phyloP scores from a whole-genome alignment of 2,888 invertebrate species.

The Mimumesa dahlbomi region DNA sequence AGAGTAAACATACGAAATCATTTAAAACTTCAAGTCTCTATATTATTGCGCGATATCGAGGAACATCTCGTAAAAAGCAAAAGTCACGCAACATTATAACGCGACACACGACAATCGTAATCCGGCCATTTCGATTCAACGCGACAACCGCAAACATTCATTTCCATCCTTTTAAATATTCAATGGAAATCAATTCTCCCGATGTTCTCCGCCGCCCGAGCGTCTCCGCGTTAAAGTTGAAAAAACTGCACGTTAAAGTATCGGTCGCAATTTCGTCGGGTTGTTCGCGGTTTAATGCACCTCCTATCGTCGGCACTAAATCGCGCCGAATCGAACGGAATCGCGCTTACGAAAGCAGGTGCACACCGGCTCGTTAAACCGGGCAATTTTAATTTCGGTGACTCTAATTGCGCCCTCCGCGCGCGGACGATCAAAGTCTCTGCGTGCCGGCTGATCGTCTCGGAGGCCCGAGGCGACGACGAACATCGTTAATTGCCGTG shows the following conservation, averaged over 20 bases:
- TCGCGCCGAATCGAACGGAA: conserved; percentile 4
- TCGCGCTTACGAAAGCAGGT: conserved; percentile 21
- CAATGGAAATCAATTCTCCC: neutral
- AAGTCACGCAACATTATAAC: neutral
- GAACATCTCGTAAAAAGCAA: neutral
- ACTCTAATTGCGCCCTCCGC: conserved; percentile 15
- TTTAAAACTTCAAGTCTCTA: too few relatives aligned
- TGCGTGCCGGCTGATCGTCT: conserved; percentile 11
- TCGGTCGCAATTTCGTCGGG: neutral
- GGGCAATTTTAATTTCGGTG: conserved; percentile 33
- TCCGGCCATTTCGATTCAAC: conserved; percentile 1
- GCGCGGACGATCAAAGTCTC: conserved; percentile 4
- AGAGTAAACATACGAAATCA: too few relatives aligned
- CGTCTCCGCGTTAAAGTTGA: neutral
- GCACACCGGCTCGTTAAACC: conserved; percentile 17
- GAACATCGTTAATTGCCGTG: conserved; percentile 5
- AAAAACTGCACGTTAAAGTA: neutral
- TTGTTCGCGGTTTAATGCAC: neutral
- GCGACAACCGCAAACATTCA: conserved; percentile 15
- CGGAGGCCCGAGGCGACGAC: neutral
- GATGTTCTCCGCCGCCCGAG: neutral
- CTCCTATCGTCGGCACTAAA: neutral
- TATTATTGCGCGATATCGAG: neutral
- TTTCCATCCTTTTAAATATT: conserved; percentile 25
- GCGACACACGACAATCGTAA: neutral